Evolutionary conservation across 1,140 invertebrate genomes (phyloP), one percentile per base, ranked within the genome.

Genomic region (Macrotrachela quadricornifera): DNA sequence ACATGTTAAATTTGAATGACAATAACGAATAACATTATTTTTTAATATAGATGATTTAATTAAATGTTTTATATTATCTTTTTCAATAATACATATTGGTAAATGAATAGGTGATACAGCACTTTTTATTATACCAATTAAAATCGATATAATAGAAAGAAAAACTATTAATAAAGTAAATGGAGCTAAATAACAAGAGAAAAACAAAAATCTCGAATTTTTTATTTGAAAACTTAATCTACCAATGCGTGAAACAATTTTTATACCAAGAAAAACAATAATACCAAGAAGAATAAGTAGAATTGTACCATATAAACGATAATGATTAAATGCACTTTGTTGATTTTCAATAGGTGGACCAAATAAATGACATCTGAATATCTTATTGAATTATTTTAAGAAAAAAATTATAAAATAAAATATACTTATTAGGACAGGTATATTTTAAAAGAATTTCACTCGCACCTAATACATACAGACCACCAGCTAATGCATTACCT

Each of bases 221-320:
- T 30, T 30, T 30, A 2, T 30, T 30, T 30, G 8, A 30, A 4
- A 30, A 30, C 21, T 30, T n/a, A n/a, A 30, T 30, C 8, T 30
- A 30, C 21, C 92, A 66, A 97, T 92, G 74, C 94, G 96, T 75
- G 94, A 96, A 58, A 99, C 94, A 66, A 97, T 94, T 62, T 85
- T 85, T 11, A 99, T 91, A 15, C 94, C 94, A 49, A 96, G 73
- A 69, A 87, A 95, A 46, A 97, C 92, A 61, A 96, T 86, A 43
- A 80, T 76, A 16, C 85, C 83, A 78, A 97, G 86, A 44, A 95
- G 68, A 43, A 85, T 63, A 3, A 99, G 78, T 39, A 97, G 70
- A 40, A 79, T 64, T 2, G 88, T 87, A 21, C 94, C 94, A 66
- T 94, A 97, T 9, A 96, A 81, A 17, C 94, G 78, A 69, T 92